Base-by-base conservation (phyloP, 2,797 vertebrate species). In the Psittacula derbiana region DNA sequence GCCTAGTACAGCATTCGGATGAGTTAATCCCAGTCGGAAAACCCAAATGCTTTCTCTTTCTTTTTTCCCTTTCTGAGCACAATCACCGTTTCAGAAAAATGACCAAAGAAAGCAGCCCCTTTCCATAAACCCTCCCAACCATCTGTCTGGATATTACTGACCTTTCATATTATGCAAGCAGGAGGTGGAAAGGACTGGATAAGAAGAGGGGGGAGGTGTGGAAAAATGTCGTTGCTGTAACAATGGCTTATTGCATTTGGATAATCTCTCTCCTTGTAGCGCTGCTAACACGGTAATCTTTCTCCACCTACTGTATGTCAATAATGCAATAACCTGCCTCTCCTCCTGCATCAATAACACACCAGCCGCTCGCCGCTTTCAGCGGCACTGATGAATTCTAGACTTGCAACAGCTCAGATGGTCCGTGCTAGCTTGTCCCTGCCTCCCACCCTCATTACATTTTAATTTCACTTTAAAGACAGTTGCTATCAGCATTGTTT, bases 361-460 rank as follows among this genome's bases (percentile, higher is more conserved):
- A 88, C 64, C 86, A 93, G 92, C 92, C 93, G 55, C 92, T 86
- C 85, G 38, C 91, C 0, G 25, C 91, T 94, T 75, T 92, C 93
- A 15, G 90, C 15, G 0, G 83, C 80, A 47, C 92, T 94, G 88
- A 94, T 92, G 92, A 93, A 94, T 95, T 96, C 93, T 25, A 61
- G 79, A 80, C 95, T 55, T 88, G 96, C 96, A 93, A 93, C 94
- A 94, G 95, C 93, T 97, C 96, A 93, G 92, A 94, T 91, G 96
- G 92, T 78, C 96, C 66, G 0, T 11, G 47, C 58, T 24, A 53
- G 79, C 80, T 87, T 31, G 12, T 82, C 83, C 79, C 95, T 95
- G 91, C 94, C 95, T 96, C 86, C 93, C 89, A 89, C 70, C 72
- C 92, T 93, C 95, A 92, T 91, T 95, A 90, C 67, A 88, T 90